A percentile compares a stretch with the other conserved stretches of the same genome.
These are phyloP conservation scores for Mormyrops boulengeri DNA, from an alignment of 2,797 vertebrate genomes.

Conservation along the genomic window DNA sequence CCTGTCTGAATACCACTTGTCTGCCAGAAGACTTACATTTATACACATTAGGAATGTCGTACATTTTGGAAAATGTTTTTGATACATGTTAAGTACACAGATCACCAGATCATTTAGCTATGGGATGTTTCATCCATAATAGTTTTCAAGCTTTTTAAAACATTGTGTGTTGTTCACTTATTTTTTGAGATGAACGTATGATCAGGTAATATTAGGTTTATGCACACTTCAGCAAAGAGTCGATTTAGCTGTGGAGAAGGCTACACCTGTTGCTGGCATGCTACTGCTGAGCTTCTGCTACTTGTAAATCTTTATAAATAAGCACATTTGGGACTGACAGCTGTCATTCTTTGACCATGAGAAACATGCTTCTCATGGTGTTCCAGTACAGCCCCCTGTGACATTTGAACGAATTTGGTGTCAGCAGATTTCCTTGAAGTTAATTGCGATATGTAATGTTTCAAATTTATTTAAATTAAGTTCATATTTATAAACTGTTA, in stretches of 20 bases:
- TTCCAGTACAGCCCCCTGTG: not conserved
- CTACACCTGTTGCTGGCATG: conserved; percentile 54
- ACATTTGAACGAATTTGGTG: not conserved
- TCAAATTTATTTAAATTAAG: not conserved
- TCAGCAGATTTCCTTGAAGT: not conserved
- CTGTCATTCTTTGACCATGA: not conserved
- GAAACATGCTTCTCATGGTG: not conserved
- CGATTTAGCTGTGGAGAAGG: conserved; percentile 34
- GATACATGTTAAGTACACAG: not conserved
- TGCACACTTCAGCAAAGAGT: not conserved
- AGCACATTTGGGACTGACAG: conserved; percentile 8
- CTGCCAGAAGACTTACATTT: not conserved
- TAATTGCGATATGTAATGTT: not conserved
- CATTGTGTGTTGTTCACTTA: not conserved
- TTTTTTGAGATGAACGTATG: not conserved
- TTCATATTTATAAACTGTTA: not conserved
- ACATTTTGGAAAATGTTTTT: not conserved
- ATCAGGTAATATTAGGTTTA: not conserved
- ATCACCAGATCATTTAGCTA: not conserved
- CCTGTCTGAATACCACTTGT: not conserved
- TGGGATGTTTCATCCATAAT: not conserved
- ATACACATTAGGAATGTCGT: not conserved
- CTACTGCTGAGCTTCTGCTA: conserved; percentile 53
- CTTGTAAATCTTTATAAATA: conserved; percentile 47
- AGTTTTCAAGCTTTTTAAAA: not conserved